Base-by-base conservation (phyloP, 2,113 vertebrate genomes). In the Percina caprodes region DNA sequence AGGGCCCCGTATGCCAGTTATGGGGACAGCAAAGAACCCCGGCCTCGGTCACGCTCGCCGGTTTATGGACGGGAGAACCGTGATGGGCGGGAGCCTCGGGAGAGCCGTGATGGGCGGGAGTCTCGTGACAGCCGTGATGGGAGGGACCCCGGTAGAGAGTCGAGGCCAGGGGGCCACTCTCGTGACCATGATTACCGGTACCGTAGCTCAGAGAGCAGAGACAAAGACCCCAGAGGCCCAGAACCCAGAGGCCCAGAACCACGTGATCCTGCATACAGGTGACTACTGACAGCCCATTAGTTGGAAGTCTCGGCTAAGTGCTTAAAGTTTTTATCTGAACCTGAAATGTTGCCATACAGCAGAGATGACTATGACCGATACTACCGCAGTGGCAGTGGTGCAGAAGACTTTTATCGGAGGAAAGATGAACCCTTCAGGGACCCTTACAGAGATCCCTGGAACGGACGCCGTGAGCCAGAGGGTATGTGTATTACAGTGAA, bases 381-480 rank as follows among this genome's bases (percentile, higher is more conserved):
- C 79, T 90, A 94, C 76, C 96, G 96, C 35, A 55, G 95, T 24
- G 52, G 95, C 4, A 96, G 94, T 10, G 48, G 59, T 23, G 60
- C 89, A 4, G 93, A 98, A 0, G 97, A 99, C 46, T 96, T 94
- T 75, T 96, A 95, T 77, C 94, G 96, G 18, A 97, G 97, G 83
- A 98, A 97, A 84, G 97, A 98, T 0, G 97, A 98, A 4, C 72
- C 96, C 0, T 97, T 92, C 74, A 93, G 95, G 0, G 97, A 98
- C 5, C 95, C 95, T 21, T 98, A 96, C 86, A 95, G 96, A 73
- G 97, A 99, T 0, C 94, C 95, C 10, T 96, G 97, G 93, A 97
- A 98, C 18, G 96, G 96, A 74, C 93, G 92, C 1, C 91, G 95
- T 60, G 97, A 96, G 48, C 78, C 96, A 12, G 97, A 98, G 72